Percentiles rank a stretch among this genome's conserved stretches.
Conservation (phyloP, 2,888 invertebrate species). For the Operophtera brumata region DNA sequence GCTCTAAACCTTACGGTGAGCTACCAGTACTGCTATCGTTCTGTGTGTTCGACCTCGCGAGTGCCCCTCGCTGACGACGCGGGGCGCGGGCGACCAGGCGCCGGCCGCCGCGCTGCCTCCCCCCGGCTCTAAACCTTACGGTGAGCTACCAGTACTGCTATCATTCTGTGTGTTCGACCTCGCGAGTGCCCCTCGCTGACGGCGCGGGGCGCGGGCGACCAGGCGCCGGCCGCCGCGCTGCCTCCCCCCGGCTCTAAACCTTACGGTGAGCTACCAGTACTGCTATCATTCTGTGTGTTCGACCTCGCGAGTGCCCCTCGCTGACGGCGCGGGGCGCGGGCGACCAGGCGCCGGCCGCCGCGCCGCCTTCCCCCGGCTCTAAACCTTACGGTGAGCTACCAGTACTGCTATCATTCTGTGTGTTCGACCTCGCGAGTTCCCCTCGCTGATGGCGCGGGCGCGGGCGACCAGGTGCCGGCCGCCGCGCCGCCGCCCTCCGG, state of each 20-base stretch:
- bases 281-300: conserved; percentile 71
- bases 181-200: conserved; percentile 95
- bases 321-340: conserved; percentile 92
- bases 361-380: conserved; percentile 93
- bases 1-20: conserved; percentile 95
- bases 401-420: neutral
- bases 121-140: conserved; percentile 96
- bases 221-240: conserved; percentile 89
- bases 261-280: conserved; percentile 84
- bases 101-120: conserved; percentile 92
- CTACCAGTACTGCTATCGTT: conserved; percentile 25
- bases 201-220: conserved; percentile 90
- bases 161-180: conserved; percentile 89
- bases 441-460: conserved; percentile 92
- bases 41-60: conserved; percentile 94
- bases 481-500: conserved; percentile 94
- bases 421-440: conserved; percentile 95
- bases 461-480: conserved; percentile 87
- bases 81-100: conserved; percentile 89
- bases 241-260: conserved; percentile 96
- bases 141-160: conserved; percentile 73
- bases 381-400: conserved; percentile 91
- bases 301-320: conserved; percentile 96
- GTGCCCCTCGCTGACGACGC: conserved; percentile 94
- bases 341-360: conserved; percentile 88